Evolutionary conservation across 2,888 invertebrate genomes (phyloP).

Genomic region (Mythimna pallens): DNA sequence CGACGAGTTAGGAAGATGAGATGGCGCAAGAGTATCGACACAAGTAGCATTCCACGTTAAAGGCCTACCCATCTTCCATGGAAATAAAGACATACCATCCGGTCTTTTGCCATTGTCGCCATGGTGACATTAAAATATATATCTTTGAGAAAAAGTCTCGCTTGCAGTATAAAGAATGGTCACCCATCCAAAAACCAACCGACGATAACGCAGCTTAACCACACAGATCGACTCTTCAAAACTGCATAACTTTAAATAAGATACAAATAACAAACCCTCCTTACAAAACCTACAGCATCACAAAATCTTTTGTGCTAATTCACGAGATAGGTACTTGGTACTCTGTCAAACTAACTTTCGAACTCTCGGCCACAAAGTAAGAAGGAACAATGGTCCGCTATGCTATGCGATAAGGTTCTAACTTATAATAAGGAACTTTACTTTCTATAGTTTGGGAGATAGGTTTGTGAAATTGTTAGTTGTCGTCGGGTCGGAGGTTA

Average conservation of each 20-base stretch:
- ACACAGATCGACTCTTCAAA: neutral
- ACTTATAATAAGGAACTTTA: constrained; percentile 76
- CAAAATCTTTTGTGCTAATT: constrained; percentile 47
- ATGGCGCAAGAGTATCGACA: too few species aligned
- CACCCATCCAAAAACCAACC: neutral
- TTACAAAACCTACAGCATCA: constrained; percentile 16
- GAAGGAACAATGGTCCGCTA: constrained; percentile 65
- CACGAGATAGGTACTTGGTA: constrained; percentile 56
- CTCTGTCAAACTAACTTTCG: constrained; percentile 72
- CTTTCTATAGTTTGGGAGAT: constrained; percentile 69
- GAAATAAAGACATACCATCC: too few species aligned
- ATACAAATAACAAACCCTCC: constrained; percentile 12
- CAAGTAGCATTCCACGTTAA: too few species aligned
- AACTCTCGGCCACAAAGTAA: constrained; percentile 66
- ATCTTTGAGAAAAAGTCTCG: too few species aligned
- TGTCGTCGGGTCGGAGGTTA: neutral
- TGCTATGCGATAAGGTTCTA: constrained; percentile 75
- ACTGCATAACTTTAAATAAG: neutral
- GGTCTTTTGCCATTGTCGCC: too few species aligned
- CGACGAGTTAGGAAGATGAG: too few species aligned
- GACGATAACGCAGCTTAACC: neutral
- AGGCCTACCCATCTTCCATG: too few species aligned
- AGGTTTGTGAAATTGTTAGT: constrained; percentile 4
- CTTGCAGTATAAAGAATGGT: neutral
- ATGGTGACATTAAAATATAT: too few species aligned